These are phyloP conservation scores for Elysia crispata DNA, from an alignment of 2,888 invertebrate genomes.

Conservation along the genomic window DNA sequence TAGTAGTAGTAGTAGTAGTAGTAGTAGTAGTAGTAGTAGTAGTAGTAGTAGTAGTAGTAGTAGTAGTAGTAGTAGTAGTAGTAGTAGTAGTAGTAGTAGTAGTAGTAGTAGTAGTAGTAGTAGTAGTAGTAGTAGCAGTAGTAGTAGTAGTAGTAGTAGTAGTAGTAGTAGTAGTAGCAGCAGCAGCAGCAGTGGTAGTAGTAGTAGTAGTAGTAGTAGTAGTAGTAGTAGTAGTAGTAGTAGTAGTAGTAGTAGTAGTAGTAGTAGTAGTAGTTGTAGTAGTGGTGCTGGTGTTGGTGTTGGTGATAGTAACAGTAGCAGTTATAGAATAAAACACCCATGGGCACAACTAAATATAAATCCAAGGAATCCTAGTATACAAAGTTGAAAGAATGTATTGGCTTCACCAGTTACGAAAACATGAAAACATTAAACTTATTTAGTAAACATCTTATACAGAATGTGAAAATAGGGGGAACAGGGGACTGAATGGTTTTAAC, in stretches of 20 bases:
- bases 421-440: too few relatives aligned
- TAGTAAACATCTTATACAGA: too few relatives aligned
- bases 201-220: conserved; percentile 9
- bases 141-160: conserved; percentile 22
- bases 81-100: conserved; percentile 2
- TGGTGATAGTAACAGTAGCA: not conserved
- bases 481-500: too few relatives aligned
- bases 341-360: too few relatives aligned
- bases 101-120: conserved; percentile 27
- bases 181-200: not conserved
- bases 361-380: too few relatives aligned
- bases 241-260: conserved; percentile 9
- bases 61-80: not conserved
- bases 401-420: too few relatives aligned
- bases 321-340: too few relatives aligned
- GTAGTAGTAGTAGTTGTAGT: conserved; percentile 4
- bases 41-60: conserved; percentile 19
- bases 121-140: not conserved
- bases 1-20: conserved; percentile 10
- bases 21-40: conserved; percentile 17
- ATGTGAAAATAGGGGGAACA: too few relatives aligned
- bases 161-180: conserved; percentile 6
- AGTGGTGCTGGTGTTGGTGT: too few relatives aligned
- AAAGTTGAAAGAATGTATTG: too few relatives aligned
- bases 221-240: conserved; percentile 9